Percentiles rank a stretch among this genome's conserved stretches.
Conservation (phyloP, 2,113 vertebrate genomes). For the Muntiacus reevesi region DNA sequence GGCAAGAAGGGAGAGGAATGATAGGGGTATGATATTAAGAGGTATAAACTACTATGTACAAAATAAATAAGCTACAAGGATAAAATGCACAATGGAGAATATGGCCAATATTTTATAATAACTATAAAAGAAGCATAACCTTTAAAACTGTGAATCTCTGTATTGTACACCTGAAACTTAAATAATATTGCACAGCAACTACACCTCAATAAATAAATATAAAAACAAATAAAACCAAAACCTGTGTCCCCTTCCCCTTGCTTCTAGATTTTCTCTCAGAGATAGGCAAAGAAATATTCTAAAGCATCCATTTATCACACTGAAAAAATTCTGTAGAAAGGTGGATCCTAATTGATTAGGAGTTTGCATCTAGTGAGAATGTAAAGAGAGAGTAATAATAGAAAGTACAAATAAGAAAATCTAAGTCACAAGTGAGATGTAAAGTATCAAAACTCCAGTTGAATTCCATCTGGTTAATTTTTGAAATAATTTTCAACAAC, state of each 20-base stretch:
- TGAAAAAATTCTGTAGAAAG: background rate
- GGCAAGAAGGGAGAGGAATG: background rate
- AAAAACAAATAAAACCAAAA: background rate
- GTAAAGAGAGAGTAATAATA: background rate
- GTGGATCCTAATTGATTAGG: background rate
- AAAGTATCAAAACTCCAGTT: background rate
- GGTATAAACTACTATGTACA: background rate
- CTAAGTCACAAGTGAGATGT: background rate
- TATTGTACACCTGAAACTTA: background rate
- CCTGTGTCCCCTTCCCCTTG: background rate
- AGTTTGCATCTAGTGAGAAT: background rate
- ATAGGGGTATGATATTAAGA: background rate
- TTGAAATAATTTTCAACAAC: background rate
- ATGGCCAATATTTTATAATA: background rate
- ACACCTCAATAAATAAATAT: background rate
- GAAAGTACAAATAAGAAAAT: conserved; percentile 7
- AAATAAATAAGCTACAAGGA: background rate
- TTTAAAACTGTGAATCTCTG: background rate
- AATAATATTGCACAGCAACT: background rate
- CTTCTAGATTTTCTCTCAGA: background rate
- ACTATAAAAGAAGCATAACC: background rate
- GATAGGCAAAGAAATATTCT: background rate
- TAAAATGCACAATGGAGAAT: background rate
- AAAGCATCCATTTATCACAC: background rate
- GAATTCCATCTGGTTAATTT: background rate